Evolutionary conservation across 2,888 invertebrate species (phyloP).

Genomic region (Nomada goodeniana): DNA sequence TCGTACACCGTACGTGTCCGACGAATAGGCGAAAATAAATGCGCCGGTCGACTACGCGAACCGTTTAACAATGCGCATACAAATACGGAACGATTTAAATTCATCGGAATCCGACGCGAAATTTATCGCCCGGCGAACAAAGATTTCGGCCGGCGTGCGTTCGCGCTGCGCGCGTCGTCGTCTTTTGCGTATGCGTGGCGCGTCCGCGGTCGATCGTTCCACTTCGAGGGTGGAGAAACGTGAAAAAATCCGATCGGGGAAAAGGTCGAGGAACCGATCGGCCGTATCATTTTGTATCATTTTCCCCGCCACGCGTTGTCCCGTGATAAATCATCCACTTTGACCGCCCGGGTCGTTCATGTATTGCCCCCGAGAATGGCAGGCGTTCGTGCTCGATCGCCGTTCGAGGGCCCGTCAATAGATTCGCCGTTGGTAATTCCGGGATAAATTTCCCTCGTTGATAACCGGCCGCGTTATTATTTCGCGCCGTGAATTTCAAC

Average conservation of each 20-base stretch:
- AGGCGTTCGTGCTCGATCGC: constrained; percentile 29
- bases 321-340: constrained; percentile 81
- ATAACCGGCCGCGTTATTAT: constrained; percentile 73
- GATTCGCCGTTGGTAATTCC: constrained; percentile 75
- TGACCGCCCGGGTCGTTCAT: constrained; percentile 59
- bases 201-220: not conserved
- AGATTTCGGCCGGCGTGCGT: not conserved
- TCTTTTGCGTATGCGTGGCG: not conserved
- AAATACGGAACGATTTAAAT: constrained; percentile 23
- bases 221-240: not conserved
- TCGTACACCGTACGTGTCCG: constrained; percentile 8
- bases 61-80: constrained; percentile 33
- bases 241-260: not conserved
- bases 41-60: not conserved
- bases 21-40: constrained; percentile 34
- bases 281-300: constrained; percentile 81
- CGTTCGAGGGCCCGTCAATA: constrained; percentile 57
- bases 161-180: not conserved
- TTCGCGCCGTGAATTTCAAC: constrained; percentile 66
- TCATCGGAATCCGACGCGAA: not conserved
- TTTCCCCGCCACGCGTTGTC: constrained; percentile 79
- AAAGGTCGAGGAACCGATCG: constrained; percentile 42
- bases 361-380: constrained; percentile 66
- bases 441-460: constrained; percentile 80
- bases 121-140: not conserved